Percentiles rank a stretch among this genome's conserved stretches.
phyloP scores from a whole-genome alignment of 2,797 vertebrate species.

The Erpetoichthys calabaricus region DNA sequence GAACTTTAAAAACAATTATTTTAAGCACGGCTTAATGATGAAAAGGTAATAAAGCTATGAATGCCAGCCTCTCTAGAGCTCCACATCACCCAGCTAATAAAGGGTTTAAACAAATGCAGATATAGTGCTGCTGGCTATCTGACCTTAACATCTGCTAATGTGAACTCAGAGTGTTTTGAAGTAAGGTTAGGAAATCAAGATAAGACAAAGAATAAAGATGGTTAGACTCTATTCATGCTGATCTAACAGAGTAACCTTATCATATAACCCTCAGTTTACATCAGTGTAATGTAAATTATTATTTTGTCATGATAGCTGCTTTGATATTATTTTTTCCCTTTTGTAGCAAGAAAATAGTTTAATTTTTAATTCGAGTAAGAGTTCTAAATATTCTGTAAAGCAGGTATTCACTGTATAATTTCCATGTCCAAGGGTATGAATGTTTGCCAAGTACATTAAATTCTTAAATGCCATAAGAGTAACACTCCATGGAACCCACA shows the following conservation, averaged over 20 bases:
- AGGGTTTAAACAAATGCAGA: slow-evolving; percentile 43
- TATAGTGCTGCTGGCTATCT: slow-evolving; percentile 23
- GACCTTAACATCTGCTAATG: slow-evolving; percentile 49
- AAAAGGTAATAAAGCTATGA: slow-evolving; percentile 38
- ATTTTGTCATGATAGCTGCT: too few relatives aligned
- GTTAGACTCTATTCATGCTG: slow-evolving; percentile 21
- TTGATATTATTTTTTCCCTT: too few relatives aligned
- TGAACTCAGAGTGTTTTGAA: slow-evolving; percentile 27
- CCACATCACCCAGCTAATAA: slow-evolving; percentile 42
- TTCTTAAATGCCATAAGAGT: too few relatives aligned
- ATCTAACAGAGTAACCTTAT: background rate
- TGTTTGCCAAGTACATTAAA: too few relatives aligned
- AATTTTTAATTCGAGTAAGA: too few relatives aligned
- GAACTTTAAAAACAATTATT: slow-evolving; percentile 51
- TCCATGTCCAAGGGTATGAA: too few relatives aligned
- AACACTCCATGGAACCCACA: too few relatives aligned
- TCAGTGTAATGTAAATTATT: too few relatives aligned
- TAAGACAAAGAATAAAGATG: slow-evolving; percentile 32
- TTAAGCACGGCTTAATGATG: slow-evolving; percentile 47
- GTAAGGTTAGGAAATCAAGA: slow-evolving; percentile 36
- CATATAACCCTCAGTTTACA: background rate
- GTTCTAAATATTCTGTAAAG: too few relatives aligned
- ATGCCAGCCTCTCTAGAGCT: slow-evolving; percentile 30
- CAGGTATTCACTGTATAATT: too few relatives aligned
- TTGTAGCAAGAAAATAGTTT: too few relatives aligned